Evolutionary conservation across 2,888 invertebrate genomes (phyloP), one percentile per base, ranked within the genome.

Genomic region (Hypercompe scribonia): DNA sequence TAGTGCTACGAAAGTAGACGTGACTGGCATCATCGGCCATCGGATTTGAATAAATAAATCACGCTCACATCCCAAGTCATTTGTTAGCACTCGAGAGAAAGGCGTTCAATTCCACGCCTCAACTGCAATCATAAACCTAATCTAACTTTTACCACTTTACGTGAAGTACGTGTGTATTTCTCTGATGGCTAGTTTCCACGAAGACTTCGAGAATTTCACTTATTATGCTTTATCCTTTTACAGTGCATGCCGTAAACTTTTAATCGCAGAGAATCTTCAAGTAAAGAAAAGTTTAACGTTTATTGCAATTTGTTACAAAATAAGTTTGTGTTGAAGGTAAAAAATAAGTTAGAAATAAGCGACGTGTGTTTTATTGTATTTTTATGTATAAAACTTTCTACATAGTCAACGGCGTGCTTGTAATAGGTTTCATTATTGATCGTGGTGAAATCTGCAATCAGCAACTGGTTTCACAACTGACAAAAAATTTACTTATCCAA

Each of bases 21-120:
- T 93, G 93, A 93, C 92, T 89, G 85, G 90, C 89, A 87, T 91
- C 89, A 86, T 78, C 80, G 79, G 71, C 79, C 81, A 89, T 90
- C 89, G 92, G 93, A 93, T 94, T 94, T 93, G 91, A 94, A 94
- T 94, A 92, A 91, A 93, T 94, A 92, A 93, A 90, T 90, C 91
- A 90, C 89, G 88, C 86, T 83, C 77, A 84, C 90, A 92, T 91
- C 93, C 89, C 88, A 87, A 81, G 89, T 91, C 91, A 93, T 94
- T 94, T 93, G 93, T 93, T 92, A 89, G 90, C 84, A 87, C 65
- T 78, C 81, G 84, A 90, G 94, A 93, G 94, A 94, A 94, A 94
- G 94, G 92, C 90, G 90, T 91, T 90, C 92, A 90, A 92, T 91
- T 91, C 90, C 87, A 89, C 91, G 90, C 90, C 89, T 88, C 86